Conservation (phyloP, 1,140 invertebrate genomes). For the Leguminivora glycinivorella region DNA sequence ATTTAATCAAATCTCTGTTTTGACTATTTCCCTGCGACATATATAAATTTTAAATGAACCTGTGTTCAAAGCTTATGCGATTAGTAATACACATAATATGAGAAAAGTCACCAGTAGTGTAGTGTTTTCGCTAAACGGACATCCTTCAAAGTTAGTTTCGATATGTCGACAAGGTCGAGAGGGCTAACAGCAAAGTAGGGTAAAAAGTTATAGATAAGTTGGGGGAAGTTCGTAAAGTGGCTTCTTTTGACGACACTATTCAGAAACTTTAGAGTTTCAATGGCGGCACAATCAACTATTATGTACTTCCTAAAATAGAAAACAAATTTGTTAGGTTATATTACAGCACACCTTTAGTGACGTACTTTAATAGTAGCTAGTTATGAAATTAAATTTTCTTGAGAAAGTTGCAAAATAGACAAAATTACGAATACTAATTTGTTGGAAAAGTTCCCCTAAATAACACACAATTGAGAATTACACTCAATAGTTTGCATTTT, state of each 20-base stretch:
- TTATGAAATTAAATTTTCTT: too few species aligned
- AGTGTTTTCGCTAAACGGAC: background rate
- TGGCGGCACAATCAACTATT: background rate
- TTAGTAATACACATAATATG: too few species aligned
- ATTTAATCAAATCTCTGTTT: too few species aligned
- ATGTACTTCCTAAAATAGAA: background rate
- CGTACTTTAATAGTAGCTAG: too few species aligned
- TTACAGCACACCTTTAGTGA: background rate
- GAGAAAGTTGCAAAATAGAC: too few species aligned
- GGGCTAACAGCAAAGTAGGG: background rate
- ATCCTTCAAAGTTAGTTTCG: constrained; percentile 12
- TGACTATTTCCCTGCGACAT: too few species aligned
- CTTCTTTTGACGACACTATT: constrained; percentile 3
- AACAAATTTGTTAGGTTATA: background rate
- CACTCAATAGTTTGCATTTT: too few species aligned
- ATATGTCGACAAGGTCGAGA: constrained; percentile 3
- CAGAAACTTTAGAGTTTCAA: background rate
- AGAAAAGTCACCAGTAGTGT: background rate
- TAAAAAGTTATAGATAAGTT: background rate
- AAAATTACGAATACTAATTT: too few species aligned
- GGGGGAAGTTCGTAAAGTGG: constrained; percentile 5
- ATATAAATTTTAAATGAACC: too few species aligned
- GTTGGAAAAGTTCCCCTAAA: too few species aligned
- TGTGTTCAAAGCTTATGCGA: too few species aligned
- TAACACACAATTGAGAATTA: too few species aligned